Evolutionary conservation across 2,113 vertebrate genomes (phyloP).

Genomic region (Clarias macrocephalus): DNA sequence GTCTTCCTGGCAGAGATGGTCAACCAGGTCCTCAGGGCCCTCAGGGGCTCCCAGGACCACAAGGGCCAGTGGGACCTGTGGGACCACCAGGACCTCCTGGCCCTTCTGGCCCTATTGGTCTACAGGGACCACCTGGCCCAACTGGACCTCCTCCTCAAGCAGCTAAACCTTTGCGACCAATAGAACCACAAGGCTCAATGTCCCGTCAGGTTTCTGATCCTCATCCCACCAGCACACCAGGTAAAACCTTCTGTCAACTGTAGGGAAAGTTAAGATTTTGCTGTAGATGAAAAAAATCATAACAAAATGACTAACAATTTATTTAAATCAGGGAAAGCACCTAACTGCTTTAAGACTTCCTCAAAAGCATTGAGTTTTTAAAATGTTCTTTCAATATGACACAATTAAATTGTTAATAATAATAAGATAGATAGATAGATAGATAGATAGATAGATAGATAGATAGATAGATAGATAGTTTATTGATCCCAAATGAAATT

Average conservation of each 20-base stretch:
- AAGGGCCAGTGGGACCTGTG: constrained; percentile 80
- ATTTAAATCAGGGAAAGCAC: background rate
- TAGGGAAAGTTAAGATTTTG: background rate
- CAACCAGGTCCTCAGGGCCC: constrained; percentile 78
- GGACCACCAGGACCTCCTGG: constrained; percentile 84
- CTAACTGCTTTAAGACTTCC: background rate
- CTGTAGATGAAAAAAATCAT: no score
- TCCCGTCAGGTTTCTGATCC: constrained; percentile 55
- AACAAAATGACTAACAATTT: background rate
- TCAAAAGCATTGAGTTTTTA: background rate
- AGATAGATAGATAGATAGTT: no score
- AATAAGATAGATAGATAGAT: no score
- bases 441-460: no score
- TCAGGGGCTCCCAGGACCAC: constrained; percentile 81
- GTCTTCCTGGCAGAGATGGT: constrained; percentile 83
- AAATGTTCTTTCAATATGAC: background rate
- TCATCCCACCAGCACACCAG: constrained; percentile 48
- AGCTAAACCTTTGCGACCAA: constrained; percentile 41
- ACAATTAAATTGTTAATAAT: background rate
- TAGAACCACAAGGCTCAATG: constrained; percentile 47
- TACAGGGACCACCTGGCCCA: constrained; percentile 81
- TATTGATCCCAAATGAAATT: no score
- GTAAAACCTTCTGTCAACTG: constrained; percentile 45
- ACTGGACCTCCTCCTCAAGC: constrained; percentile 78
- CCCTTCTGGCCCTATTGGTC: constrained; percentile 79